These are phyloP conservation scores for Lymantria dispar DNA, from an alignment of 2,888 invertebrate genomes.

Conservation along the genomic window DNA sequence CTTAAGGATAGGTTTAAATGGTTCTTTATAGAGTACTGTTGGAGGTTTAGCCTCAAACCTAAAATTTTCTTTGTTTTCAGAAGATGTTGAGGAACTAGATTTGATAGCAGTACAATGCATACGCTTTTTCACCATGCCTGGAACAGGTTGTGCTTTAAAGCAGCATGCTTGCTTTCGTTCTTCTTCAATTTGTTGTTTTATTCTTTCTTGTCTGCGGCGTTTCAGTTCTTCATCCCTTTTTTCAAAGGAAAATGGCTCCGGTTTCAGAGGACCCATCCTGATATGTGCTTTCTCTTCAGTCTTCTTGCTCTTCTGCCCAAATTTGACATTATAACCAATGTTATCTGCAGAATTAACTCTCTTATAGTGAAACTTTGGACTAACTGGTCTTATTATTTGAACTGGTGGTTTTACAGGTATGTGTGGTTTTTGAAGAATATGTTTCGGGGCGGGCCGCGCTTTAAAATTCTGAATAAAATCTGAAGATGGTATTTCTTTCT, in stretches of 20 bases:
- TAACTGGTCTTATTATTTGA: conserved; percentile 53
- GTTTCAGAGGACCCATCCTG: conserved; percentile 53
- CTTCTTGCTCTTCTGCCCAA: conserved; percentile 28
- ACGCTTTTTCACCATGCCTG: conserved; percentile 70
- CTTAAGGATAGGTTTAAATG: conserved; percentile 84
- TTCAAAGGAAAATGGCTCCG: conserved; percentile 87
- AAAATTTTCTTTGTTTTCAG: conserved; percentile 74
- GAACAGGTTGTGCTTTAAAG: conserved; percentile 88
- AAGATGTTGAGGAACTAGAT: conserved; percentile 50
- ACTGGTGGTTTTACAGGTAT: conserved; percentile 54
- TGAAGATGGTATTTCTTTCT: conserved; percentile 54
- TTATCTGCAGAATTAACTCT: conserved; percentile 45
- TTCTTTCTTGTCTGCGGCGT: conserved; percentile 82
- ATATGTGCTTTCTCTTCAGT: conserved; percentile 36
- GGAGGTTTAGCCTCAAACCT: conserved; percentile 85
- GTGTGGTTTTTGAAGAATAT: conserved; percentile 69
- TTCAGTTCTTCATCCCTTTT: conserved; percentile 81
- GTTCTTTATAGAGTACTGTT: conserved; percentile 83
- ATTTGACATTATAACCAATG: conserved; percentile 31
- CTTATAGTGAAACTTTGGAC: conserved; percentile 64
- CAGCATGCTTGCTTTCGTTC: conserved; percentile 83
- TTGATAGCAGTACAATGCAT: conserved; percentile 54
- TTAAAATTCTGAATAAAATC: conserved; percentile 67
- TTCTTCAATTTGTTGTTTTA: conserved; percentile 81
- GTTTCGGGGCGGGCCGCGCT: conserved; percentile 84